A percentile compares a stretch with the other conserved stretches of the same genome.
These are phyloP conservation scores for Lasius fuliginosus DNA, from an alignment of 2,888 invertebrate species.

Conservation along the genomic window DNA sequence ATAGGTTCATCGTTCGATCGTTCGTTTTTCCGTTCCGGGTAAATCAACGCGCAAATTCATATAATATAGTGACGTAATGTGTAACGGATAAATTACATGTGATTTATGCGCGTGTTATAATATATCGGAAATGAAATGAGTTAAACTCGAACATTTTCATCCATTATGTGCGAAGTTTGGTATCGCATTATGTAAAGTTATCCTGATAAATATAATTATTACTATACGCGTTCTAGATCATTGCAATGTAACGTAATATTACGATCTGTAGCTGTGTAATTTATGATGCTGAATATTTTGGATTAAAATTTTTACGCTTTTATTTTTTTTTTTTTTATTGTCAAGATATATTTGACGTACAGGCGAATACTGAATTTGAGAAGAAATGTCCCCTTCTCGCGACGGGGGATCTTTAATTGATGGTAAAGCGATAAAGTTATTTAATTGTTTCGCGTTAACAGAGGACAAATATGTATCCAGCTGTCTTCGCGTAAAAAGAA, in stretches of 20 bases:
- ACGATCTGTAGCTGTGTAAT: not conserved
- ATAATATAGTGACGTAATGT: slow-evolving; percentile 43
- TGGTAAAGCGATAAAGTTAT: not conserved
- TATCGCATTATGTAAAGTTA: slow-evolving; percentile 42
- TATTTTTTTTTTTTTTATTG: not conserved
- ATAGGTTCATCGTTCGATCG: slow-evolving; percentile 34
- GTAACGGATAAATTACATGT: slow-evolving; percentile 37
- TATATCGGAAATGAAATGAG: slow-evolving; percentile 43
- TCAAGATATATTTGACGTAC: not conserved
- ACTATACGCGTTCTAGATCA: not conserved
- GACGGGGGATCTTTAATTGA: not conserved
- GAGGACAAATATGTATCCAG: not conserved
- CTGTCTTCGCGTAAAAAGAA: slow-evolving; percentile 18
- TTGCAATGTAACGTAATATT: not conserved
- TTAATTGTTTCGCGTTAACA: not conserved
- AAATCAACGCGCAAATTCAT: slow-evolving; percentile 47
- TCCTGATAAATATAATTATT: slow-evolving; percentile 25
- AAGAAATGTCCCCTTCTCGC: not conserved
- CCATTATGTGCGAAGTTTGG: not conserved
- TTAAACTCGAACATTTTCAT: slow-evolving; percentile 39
- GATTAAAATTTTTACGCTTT: not conserved
- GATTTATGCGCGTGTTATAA: slow-evolving; percentile 47
- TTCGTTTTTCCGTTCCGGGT: slow-evolving; percentile 6
- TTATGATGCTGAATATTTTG: not conserved
- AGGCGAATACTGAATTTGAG: not conserved